These are phyloP conservation scores for Myripristis murdjan DNA, from an alignment of 2,797 vertebrate genomes.

Conservation along the genomic window DNA sequence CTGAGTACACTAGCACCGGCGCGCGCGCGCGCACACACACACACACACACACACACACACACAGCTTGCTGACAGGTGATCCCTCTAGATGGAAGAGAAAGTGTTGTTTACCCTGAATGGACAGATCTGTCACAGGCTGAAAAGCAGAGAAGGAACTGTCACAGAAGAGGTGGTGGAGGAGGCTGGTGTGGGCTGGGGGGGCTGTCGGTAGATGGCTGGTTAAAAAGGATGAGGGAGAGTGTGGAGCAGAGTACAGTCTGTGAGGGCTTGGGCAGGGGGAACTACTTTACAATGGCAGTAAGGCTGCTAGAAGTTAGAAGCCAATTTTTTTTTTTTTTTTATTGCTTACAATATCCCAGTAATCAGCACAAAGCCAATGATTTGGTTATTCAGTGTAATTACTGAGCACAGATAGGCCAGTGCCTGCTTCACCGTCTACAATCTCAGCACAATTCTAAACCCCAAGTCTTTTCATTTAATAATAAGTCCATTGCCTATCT, in stretches of 20 bases:
- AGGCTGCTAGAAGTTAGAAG: slow-evolving; percentile 20
- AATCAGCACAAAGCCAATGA: slow-evolving; percentile 28
- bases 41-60: slow-evolving; percentile 18
- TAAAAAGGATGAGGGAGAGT: background rate
- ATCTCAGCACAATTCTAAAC: slow-evolving; percentile 56
- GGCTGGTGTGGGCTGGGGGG: too few relatives aligned
- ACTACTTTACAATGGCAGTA: slow-evolving; percentile 1
- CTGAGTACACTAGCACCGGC: slow-evolving; percentile 31
- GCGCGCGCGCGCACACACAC: slow-evolving; percentile 8
- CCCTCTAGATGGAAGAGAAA: slow-evolving; percentile 43
- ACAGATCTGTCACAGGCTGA: slow-evolving; percentile 55
- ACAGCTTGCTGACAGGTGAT: slow-evolving; percentile 56
- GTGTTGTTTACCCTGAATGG: slow-evolving; percentile 39
- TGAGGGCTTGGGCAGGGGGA: too few relatives aligned
- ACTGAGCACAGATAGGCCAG: slow-evolving; percentile 39
- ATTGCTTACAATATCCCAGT: slow-evolving; percentile 26
- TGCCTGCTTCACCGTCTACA: slow-evolving; percentile 15
- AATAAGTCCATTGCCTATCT: slow-evolving; percentile 50
- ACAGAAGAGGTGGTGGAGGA: slow-evolving; percentile 7
- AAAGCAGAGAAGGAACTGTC: slow-evolving; percentile 47
- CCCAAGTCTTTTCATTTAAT: slow-evolving; percentile 35
- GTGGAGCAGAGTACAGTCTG: slow-evolving; percentile 18
- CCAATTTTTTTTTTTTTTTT: slow-evolving; percentile 20
- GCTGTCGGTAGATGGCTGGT: slow-evolving; percentile 25
- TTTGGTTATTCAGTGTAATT: slow-evolving; percentile 49